A percentile compares a stretch with the other conserved stretches of the same genome.
Evolutionary conservation across 2,797 vertebrate genomes (phyloP).

Genomic region (Babyrousa celebensis): DNA sequence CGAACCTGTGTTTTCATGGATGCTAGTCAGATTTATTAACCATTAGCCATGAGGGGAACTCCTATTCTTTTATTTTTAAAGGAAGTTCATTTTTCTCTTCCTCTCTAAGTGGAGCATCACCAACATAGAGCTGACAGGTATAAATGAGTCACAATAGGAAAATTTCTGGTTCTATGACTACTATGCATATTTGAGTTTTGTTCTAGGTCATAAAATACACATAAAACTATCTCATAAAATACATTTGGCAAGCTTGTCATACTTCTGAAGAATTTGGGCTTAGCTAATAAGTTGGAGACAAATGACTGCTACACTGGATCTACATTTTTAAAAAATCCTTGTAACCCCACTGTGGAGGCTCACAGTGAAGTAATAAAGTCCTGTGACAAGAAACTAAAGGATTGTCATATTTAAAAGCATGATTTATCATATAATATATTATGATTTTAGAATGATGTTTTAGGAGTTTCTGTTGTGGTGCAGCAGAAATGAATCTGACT

Average conservation of each 20-base stretch:
- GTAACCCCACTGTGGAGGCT: neutral
- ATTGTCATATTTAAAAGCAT: neutral
- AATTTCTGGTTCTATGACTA: conserved; percentile 15
- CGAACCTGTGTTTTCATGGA: too few species aligned
- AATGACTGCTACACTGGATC: neutral
- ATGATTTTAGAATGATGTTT: neutral
- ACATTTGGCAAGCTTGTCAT: neutral
- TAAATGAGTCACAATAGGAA: neutral
- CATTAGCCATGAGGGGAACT: too few species aligned
- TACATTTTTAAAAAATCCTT: neutral
- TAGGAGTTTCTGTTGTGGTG: neutral
- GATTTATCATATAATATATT: neutral
- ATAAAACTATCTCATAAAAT: conserved; percentile 29
- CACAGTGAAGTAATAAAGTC: neutral
- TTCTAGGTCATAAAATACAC: neutral
- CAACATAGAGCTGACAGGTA: neutral
- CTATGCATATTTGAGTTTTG: neutral
- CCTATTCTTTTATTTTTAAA: conserved; percentile 44
- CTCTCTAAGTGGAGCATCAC: neutral
- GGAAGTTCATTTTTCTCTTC: neutral
- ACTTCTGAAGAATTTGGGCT: conserved; percentile 19
- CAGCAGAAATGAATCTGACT: too few species aligned
- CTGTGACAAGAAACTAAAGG: neutral
- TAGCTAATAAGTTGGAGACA: neutral
- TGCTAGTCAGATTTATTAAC: too few species aligned